Evolutionary conservation across 2,797 vertebrate species (phyloP).

Genomic region (Valencia hispanica): DNA sequence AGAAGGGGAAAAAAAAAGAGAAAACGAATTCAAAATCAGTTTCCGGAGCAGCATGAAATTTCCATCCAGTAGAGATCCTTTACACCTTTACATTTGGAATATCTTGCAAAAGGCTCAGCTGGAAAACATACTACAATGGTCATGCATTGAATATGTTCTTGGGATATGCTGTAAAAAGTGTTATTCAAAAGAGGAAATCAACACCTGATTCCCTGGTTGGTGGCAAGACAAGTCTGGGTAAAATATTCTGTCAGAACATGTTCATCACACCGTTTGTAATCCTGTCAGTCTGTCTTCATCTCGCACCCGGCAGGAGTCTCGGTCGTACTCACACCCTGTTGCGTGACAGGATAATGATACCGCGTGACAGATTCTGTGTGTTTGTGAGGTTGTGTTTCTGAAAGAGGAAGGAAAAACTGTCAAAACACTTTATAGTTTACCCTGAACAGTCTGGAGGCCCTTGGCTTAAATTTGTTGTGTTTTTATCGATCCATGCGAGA

Average conservation of each 20-base stretch:
- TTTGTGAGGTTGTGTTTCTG: neutral
- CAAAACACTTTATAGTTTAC: neutral
- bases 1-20: neutral
- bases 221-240: neutral
- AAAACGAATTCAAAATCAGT: neutral
- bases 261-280: constrained; percentile 11
- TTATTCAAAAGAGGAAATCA: constrained; percentile 1
- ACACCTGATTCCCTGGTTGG: constrained; percentile 12
- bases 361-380: neutral
- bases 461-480: neutral
- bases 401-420: constrained; percentile 3
- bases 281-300: constrained; percentile 12
- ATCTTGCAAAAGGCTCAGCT: constrained; percentile 1
- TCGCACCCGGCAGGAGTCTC: constrained; percentile 13
- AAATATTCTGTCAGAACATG: constrained; percentile 15
- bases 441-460: neutral
- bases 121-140: neutral
- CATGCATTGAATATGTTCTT: neutral
- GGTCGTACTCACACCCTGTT: constrained; percentile 6
- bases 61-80: neutral
- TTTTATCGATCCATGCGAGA: neutral
- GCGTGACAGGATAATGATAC: constrained; percentile 29
- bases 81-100: neutral
- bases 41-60: neutral
- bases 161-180: neutral